Evolutionary conservation across 1,140 invertebrate species (phyloP).

Genomic region (Bombus cullumanus): DNA sequence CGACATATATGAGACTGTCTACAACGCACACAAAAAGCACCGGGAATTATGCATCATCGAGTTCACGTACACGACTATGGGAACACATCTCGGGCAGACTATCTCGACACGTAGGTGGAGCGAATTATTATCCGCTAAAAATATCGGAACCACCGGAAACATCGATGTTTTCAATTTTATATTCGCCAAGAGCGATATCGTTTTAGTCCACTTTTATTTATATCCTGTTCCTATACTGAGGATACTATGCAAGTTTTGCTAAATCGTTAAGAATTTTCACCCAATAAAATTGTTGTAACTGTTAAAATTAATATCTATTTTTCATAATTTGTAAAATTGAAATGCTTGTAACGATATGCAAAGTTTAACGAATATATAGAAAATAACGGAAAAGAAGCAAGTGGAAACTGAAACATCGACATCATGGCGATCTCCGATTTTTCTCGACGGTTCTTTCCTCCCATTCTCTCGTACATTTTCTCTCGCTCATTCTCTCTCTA

Average conservation of each 20-base stretch:
- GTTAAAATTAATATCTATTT: no score
- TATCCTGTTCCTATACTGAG: no score
- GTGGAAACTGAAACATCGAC: neutral
- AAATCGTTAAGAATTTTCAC: no score
- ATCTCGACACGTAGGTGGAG: constrained; percentile 16
- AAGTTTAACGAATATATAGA: neutral
- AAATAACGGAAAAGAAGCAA: neutral
- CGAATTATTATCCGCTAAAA: neutral
- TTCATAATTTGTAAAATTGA: no score
- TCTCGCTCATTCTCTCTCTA: constrained; percentile 38
- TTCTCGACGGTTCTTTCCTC: constrained; percentile 40
- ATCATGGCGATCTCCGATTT: neutral
- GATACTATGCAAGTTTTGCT: no score
- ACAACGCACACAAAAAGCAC: constrained; percentile 52
- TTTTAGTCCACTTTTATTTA: neutral
- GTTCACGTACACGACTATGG: constrained; percentile 31
- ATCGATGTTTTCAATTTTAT: neutral
- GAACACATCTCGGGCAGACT: constrained; percentile 32
- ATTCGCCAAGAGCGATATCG: neutral
- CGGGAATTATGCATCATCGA: constrained; percentile 35
- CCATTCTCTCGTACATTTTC: constrained; percentile 23
- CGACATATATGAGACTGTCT: constrained; percentile 45
- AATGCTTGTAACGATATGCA: no score
- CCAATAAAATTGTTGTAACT: no score
- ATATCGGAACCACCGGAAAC: neutral